phyloP scores from a whole-genome alignment of 2,797 vertebrate species.

The Selene dorsalis region DNA sequence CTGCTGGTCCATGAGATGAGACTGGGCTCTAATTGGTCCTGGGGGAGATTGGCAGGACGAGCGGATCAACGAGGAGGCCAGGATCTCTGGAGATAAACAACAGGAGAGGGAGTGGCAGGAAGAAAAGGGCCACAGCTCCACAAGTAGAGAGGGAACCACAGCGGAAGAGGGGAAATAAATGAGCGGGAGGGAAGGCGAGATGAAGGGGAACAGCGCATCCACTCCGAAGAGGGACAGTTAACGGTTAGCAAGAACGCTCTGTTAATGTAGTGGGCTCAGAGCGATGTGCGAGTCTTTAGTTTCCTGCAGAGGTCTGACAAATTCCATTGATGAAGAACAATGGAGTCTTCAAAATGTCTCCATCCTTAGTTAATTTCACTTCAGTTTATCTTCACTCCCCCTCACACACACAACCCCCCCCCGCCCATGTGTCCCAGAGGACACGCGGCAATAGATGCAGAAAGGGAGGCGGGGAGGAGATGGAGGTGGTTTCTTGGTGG shows the following conservation, averaged over 20 bases:
- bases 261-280: conserved; percentile 34
- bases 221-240: conserved; percentile 14
- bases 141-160: conserved; percentile 80
- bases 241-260: conserved; percentile 46
- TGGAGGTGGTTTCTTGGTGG: conserved; percentile 75
- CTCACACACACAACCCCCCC: conserved; percentile 49
- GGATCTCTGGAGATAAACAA: conserved; percentile 92
- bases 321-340: conserved; percentile 66
- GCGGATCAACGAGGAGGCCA: conserved; percentile 87
- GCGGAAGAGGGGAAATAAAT: conserved; percentile 56
- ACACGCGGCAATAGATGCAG: conserved; percentile 52
- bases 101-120: conserved; percentile 74
- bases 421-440: conserved; percentile 48
- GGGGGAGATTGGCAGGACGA: conserved; percentile 90
- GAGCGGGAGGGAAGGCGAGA: conserved; percentile 71
- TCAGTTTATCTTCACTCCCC: conserved; percentile 45
- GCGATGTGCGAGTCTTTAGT: conserved; percentile 15
- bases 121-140: conserved; percentile 82
- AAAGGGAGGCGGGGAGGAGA: conserved; percentile 22
- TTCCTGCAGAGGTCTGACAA: conserved; percentile 35
- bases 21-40: conserved; percentile 95
- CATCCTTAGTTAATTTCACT: conserved; percentile 76
- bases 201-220: conserved; percentile 35
- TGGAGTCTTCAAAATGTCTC: conserved; percentile 66
- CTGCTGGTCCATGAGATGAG: conserved; percentile 93